phyloP scores from a whole-genome alignment of 2,113 vertebrate species.

The Pygoscelis antarcticus region DNA sequence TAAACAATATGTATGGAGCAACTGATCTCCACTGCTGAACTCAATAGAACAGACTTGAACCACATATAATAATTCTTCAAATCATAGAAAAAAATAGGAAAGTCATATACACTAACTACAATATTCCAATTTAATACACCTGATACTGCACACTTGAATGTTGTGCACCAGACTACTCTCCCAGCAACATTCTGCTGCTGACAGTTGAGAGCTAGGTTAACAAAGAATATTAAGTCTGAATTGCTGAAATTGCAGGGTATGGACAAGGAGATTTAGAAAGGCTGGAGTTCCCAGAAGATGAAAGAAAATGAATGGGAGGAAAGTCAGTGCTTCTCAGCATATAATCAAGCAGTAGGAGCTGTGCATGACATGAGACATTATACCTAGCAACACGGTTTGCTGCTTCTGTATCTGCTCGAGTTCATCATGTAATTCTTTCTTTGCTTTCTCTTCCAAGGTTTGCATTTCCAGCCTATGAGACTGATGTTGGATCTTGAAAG shows the following conservation, averaged over 20 bases:
- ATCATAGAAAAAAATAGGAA: background rate
- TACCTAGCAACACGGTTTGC: conserved; percentile 87
- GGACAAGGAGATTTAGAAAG: background rate
- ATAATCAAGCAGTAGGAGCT: background rate
- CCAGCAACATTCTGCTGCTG: background rate
- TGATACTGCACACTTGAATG: background rate
- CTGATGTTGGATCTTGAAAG: conserved; percentile 77
- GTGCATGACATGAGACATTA: background rate
- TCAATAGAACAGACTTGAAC: background rate
- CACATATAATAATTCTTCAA: background rate
- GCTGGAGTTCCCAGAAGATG: background rate
- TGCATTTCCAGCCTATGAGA: conserved; percentile 79
- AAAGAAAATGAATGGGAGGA: background rate
- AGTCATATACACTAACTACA: background rate
- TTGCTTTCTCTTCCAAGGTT: conserved; percentile 81
- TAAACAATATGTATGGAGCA: background rate
- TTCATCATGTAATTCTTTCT: conserved; percentile 83
- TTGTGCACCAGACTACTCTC: background rate
- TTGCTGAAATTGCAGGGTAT: background rate
- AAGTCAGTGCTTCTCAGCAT: background rate
- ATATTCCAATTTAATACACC: background rate
- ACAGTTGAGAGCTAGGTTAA: background rate
- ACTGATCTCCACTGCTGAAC: background rate
- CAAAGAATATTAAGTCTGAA: background rate
- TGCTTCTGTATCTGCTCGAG: conserved; percentile 81